Percentiles rank a stretch among this genome's conserved stretches.
Evolutionary conservation across 2,797 vertebrate genomes (phyloP).

Genomic region (Buceros bicornis): DNA sequence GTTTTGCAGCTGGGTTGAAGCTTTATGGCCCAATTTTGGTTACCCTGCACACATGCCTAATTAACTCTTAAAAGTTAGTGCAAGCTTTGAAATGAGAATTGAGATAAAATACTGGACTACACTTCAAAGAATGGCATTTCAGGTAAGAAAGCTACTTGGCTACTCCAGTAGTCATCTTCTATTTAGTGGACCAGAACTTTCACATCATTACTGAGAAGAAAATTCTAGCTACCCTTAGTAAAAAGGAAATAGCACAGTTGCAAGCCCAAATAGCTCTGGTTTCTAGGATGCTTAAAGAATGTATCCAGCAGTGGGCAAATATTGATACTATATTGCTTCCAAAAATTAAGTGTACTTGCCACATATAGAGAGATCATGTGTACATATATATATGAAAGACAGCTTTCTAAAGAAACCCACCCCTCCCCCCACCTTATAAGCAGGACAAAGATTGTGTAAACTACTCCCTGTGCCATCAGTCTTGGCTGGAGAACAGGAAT

Average conservation of each 20-base stretch:
- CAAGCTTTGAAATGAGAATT: neutral
- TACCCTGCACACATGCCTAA: neutral
- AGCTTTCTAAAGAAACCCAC: neutral
- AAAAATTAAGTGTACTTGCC: neutral
- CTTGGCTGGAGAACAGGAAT: neutral
- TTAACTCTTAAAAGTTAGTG: neutral
- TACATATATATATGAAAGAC: neutral
- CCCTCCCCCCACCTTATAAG: neutral
- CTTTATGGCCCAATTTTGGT: neutral
- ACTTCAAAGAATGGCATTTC: neutral
- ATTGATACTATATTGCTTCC: neutral
- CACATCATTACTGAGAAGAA: neutral
- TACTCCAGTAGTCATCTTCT: neutral
- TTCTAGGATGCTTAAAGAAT: neutral
- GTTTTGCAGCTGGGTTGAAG: neutral
- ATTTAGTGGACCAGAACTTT: neutral
- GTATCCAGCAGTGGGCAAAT: neutral
- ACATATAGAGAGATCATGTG: accelerated
- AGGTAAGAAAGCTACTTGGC: neutral
- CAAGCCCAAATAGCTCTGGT: neutral
- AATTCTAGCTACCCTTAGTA: neutral
- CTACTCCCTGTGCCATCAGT: neutral
- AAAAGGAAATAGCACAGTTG: neutral
- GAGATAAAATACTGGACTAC: neutral
- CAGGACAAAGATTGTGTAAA: conserved; percentile 18